phyloP scores from a whole-genome alignment of 2,797 vertebrate species.

The Dendrocincla tyrannina region DNA sequence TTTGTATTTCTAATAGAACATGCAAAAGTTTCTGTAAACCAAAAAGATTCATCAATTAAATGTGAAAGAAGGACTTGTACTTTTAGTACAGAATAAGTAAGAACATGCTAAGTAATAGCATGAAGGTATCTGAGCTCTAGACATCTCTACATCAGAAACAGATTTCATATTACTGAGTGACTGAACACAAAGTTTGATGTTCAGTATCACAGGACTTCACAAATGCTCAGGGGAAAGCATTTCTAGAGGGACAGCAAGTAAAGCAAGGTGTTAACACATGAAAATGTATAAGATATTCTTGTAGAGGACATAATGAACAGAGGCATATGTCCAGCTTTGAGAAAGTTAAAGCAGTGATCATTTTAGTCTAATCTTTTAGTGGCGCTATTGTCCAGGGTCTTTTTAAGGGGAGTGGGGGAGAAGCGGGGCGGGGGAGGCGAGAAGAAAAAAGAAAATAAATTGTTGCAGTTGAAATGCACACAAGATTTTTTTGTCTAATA shows the following conservation, averaged over 20 bases:
- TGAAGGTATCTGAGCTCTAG: neutral
- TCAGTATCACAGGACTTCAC: neutral
- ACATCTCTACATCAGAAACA: neutral
- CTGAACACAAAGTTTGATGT: neutral
- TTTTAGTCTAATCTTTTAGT: neutral
- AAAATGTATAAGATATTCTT: neutral
- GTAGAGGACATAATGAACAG: neutral
- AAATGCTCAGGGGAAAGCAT: fast-evolving
- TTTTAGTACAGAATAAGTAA: neutral
- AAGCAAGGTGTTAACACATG: neutral
- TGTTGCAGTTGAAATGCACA: neutral
- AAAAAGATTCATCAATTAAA: neutral
- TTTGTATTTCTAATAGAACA: neutral
- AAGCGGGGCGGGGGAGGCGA: too few species aligned
- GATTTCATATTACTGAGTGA: neutral
- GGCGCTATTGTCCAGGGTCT: neutral
- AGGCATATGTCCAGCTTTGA: neutral
- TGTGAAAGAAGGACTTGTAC: neutral
- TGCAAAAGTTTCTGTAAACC: neutral
- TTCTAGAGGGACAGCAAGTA: neutral
- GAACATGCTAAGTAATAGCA: neutral
- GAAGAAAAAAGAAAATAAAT: neutral
- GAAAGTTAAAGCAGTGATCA: fast-evolving
- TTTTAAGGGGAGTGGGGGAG: neutral
- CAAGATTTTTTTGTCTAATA: neutral